Evolutionary conservation across 2,113 vertebrate species (phyloP).

Genomic region (Tonatia bakeri): DNA sequence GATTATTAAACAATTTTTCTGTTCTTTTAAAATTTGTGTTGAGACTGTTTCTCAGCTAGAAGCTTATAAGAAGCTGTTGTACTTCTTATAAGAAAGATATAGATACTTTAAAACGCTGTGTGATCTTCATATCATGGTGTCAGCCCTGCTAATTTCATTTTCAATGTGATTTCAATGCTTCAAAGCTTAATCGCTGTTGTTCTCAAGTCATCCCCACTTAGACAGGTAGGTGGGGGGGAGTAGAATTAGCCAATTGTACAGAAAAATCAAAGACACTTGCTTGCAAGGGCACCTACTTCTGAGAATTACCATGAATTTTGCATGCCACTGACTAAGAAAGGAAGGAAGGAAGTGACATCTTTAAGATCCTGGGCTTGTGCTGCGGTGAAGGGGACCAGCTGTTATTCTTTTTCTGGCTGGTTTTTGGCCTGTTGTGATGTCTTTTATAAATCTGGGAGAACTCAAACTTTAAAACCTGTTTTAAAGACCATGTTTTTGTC

Average conservation of each 20-base stretch:
- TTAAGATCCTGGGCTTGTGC: constrained; percentile 9
- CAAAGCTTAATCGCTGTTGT: constrained; percentile 12
- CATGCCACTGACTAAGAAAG: constrained; percentile 57
- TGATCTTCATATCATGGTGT: not conserved
- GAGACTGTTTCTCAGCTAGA: not conserved
- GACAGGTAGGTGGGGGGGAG: constrained; percentile 51
- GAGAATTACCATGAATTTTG: constrained; percentile 66
- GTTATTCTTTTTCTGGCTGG: constrained; percentile 10
- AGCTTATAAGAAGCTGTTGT: not conserved
- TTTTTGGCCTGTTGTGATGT: not conserved
- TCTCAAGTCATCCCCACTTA: not conserved
- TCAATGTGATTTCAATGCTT: not conserved
- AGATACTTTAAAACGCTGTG: not conserved
- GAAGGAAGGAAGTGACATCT: constrained; percentile 70
- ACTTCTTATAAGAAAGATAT: not conserved
- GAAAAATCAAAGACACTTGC: constrained; percentile 65
- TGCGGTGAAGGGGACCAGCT: constrained; percentile 26
- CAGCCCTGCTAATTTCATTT: constrained; percentile 30
- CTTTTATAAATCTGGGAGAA: constrained; percentile 2
- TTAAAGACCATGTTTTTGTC: not conserved
- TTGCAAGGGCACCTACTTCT: constrained; percentile 61
- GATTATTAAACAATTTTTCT: not conserved
- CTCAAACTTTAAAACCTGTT: not conserved
- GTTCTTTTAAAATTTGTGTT: not conserved
- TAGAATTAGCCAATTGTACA: constrained; percentile 44